A percentile compares a stretch with the other conserved stretches of the same genome.
Evolutionary conservation across 2,113 vertebrate genomes (phyloP).

Genomic region (Calidris pugnax): DNA sequence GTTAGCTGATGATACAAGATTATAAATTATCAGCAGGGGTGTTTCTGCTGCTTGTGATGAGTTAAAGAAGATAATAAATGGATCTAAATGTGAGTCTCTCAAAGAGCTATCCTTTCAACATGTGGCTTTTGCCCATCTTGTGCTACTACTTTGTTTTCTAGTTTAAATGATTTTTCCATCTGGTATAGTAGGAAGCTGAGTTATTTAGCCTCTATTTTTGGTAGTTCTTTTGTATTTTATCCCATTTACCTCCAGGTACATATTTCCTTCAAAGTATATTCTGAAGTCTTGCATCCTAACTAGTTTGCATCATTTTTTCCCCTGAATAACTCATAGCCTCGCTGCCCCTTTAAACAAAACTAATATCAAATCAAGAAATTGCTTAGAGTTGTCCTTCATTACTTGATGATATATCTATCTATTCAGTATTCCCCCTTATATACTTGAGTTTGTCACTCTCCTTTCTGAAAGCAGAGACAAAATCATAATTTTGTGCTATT

Average conservation of each 20-base stretch:
- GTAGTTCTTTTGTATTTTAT: background rate
- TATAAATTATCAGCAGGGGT: background rate
- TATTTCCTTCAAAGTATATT: background rate
- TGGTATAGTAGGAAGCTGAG: background rate
- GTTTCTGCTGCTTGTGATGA: background rate
- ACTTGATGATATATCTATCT: background rate
- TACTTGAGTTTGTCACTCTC: background rate
- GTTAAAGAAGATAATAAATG: background rate
- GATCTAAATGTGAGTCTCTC: background rate
- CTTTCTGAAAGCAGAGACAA: background rate
- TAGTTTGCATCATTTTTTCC: background rate
- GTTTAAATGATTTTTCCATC: background rate
- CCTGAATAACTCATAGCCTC: background rate
- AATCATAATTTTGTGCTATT: background rate
- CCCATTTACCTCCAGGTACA: background rate
- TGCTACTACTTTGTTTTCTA: background rate
- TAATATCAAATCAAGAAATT: background rate
- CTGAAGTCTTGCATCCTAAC: background rate
- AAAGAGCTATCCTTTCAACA: background rate
- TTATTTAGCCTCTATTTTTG: background rate
- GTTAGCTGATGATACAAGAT: background rate
- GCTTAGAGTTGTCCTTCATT: background rate
- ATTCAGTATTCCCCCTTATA: background rate
- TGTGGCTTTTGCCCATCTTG: background rate
- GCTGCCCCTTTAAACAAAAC: background rate